These are phyloP conservation scores for Embiotoca jacksoni DNA, from an alignment of 2,113 vertebrate genomes.

Conservation along the genomic window DNA sequence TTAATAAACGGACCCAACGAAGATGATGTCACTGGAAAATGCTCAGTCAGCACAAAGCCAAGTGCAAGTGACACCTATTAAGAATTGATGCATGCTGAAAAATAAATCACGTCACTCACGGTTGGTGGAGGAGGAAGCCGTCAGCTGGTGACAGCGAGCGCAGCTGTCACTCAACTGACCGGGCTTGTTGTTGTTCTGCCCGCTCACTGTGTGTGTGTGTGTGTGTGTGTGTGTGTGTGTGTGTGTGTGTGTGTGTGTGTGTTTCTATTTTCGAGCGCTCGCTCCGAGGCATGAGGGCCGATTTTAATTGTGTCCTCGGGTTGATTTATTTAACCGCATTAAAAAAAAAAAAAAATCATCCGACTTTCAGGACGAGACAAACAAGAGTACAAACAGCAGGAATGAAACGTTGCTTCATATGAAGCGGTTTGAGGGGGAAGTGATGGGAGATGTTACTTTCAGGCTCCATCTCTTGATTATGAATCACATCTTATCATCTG, in stretches of 20 bases:
- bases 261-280: constrained; percentile 52
- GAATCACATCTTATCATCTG: constrained; percentile 1
- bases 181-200: constrained; percentile 2
- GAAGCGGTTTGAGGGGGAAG: neutral
- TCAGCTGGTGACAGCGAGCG: constrained; percentile 56
- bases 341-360: constrained; percentile 52
- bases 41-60: constrained; percentile 49
- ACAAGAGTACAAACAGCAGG: constrained; percentile 23
- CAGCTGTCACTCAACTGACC: constrained; percentile 13
- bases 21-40: neutral
- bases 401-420: constrained; percentile 32
- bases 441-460: neutral
- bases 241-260: no score
- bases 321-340: constrained; percentile 50
- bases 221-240: no score
- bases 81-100: constrained; percentile 54
- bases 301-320: constrained; percentile 69
- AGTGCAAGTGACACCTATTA: constrained; percentile 52
- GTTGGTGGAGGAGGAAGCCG: constrained; percentile 18
- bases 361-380: constrained; percentile 24
- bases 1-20: neutral
- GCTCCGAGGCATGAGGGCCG: constrained; percentile 40
- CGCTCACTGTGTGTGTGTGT: neutral
- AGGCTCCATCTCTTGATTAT: constrained; percentile 29
- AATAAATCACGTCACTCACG: constrained; percentile 45